phyloP scores from a whole-genome alignment of 2,797 vertebrate genomes.

The Ara ararauna region DNA sequence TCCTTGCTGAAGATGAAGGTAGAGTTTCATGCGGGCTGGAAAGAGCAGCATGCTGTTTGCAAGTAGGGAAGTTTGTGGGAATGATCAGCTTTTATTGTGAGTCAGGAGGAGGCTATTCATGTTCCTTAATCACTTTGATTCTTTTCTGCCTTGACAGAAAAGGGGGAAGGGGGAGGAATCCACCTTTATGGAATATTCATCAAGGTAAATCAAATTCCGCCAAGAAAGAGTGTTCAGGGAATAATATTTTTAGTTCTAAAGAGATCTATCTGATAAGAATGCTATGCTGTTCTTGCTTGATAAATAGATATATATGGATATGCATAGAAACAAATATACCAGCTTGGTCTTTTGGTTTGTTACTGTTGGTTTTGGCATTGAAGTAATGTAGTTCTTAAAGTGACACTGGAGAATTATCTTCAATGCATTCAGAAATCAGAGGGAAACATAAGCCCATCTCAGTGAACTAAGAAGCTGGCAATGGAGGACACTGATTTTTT shows the following conservation, averaged over 20 bases:
- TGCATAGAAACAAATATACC: not conserved
- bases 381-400: not conserved
- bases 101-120: not conserved
- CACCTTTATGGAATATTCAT: not conserved
- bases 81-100: not conserved
- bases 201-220: not conserved
- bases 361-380: not conserved
- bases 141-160: constrained; percentile 4
- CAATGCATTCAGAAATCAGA: not conserved
- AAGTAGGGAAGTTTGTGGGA: not conserved
- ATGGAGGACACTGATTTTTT: not conserved
- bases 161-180: not conserved
- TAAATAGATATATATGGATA: not conserved
- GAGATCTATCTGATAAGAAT: not conserved
- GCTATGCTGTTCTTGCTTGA: not conserved
- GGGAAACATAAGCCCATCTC: not conserved
- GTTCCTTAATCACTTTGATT: not conserved
- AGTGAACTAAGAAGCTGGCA: not conserved
- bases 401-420: not conserved
- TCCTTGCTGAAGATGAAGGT: not conserved
- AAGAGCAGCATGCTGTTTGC: not conserved
- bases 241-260: not conserved
- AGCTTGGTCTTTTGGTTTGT: not conserved
- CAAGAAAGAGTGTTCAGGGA: not conserved
- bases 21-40: not conserved